Evolutionary conservation across 2,888 invertebrate genomes (phyloP), one percentile per base, ranked within the genome.

Genomic region (Ecliptopera silaceata): DNA sequence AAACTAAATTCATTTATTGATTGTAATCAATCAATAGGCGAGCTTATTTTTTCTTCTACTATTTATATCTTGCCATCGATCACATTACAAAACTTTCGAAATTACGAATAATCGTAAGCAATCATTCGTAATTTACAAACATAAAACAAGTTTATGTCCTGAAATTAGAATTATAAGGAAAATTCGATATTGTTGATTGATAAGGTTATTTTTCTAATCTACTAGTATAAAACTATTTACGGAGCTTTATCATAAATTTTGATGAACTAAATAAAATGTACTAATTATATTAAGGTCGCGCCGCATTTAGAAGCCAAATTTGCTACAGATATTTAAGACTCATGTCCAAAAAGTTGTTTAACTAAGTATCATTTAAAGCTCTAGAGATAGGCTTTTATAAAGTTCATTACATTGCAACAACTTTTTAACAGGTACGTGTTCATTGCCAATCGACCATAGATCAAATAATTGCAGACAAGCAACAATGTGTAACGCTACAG

Each of bases 11-110:
- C 1, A 4, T 34, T 34, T 13, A 13, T 34, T 13, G 4, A 34
- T 34, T 4, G 1, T 5, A n/a, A 32, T 32, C 29, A 29, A n/a
- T 4, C 3, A 32, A 47, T 12, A 49, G 38, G 29, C 49, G 56
- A 62, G 64, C 36, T 43, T 22, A 22, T 56, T 56, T 63, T 61
- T 62, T n/a, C n/a, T 63, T 53, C 45, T 60, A 60, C 15, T 63
- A 63, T 51, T 38, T 61, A 71, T 75, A 79, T 80, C 80, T 61
- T 59, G 68, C 75, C 81, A 58, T 81, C 80, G 77, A 81, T 79
- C 62, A 64, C 53, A n/a, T 12, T 44, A 17, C 18, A 39, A 38
- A 52, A 47, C 31, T 42, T 48, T 59, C 36, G 31, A 38, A 52
- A 66, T 64, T 63, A 56, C 61, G 57, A 55, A 66, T 72, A 70